Percentiles rank a stretch among this genome's conserved stretches.
phyloP scores from a whole-genome alignment of 2,888 invertebrate species.

The Clusia tigrina region DNA sequence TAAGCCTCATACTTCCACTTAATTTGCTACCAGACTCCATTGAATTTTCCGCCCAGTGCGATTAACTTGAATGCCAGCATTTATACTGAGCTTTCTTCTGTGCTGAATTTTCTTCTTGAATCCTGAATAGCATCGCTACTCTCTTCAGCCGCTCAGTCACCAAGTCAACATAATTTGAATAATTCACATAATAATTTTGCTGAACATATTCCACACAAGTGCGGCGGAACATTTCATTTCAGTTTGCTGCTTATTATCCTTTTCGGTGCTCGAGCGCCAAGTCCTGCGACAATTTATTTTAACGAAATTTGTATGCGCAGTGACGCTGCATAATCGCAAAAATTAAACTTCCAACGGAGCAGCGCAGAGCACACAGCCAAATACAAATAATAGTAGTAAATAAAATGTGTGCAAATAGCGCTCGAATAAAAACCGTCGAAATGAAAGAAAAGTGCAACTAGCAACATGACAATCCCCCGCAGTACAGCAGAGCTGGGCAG shows the following conservation, averaged over 20 bases:
- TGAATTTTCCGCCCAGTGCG: too few relatives aligned
- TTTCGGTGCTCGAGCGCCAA: not conserved
- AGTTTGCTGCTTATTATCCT: not conserved
- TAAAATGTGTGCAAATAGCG: not conserved
- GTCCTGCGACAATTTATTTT: not conserved
- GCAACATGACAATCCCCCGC: not conserved
- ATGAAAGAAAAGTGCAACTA: not conserved
- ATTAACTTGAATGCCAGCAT: too few relatives aligned
- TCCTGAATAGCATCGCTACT: too few relatives aligned
- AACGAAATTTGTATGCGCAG: conserved; percentile 31
- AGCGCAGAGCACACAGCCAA: conserved; percentile 23
- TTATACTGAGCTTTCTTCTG: too few relatives aligned
- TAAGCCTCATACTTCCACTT: too few relatives aligned
- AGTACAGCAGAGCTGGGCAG: not conserved
- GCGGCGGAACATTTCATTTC: too few relatives aligned
- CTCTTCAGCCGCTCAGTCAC: not conserved
- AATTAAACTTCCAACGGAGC: conserved; percentile 21
- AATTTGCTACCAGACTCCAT: too few relatives aligned
- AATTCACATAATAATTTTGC: conserved; percentile 18
- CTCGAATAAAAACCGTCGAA: too few relatives aligned
- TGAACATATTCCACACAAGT: conserved; percentile 13
- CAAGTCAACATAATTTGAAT: conserved; percentile 31
- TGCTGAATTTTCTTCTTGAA: too few relatives aligned
- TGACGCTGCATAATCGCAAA: conserved; percentile 45
- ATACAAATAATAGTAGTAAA: conserved; percentile 33